Conservation (phyloP, 92 coral and sea anemone species). For the Parazoanthus atlanticus region DNA sequence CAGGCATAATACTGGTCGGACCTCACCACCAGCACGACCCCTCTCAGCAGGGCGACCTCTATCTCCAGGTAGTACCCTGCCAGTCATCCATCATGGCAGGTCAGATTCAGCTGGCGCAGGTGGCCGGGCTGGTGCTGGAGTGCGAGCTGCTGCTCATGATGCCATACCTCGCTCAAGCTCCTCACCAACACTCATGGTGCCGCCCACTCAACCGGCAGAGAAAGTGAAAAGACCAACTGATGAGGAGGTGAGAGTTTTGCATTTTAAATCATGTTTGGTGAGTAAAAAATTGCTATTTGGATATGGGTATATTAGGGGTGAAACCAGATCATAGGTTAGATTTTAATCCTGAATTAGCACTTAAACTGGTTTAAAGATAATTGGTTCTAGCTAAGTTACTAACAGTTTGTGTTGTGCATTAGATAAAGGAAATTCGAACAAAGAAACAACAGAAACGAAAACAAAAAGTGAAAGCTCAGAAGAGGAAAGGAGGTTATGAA, state of each 20-base stretch:
- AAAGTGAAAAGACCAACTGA: constrained; percentile 77
- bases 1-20: constrained; percentile 40
- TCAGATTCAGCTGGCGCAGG: constrained; percentile 34
- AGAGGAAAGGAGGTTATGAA: constrained; percentile 60
- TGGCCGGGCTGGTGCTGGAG: background rate
- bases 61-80: constrained; percentile 30
- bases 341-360: too few species aligned
- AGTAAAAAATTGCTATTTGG: background rate
- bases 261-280: too few species aligned
- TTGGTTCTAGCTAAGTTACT: background rate
- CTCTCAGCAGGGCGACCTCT: constrained; percentile 42
- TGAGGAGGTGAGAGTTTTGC: constrained; percentile 62
- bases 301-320: background rate
- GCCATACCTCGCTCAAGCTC: constrained; percentile 55
- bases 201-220: constrained; percentile 69
- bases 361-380: too few species aligned
- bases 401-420: constrained; percentile 5
- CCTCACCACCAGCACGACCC: constrained; percentile 57
- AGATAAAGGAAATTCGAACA: constrained; percentile 83
- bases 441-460: constrained; percentile 87
- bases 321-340: background rate
- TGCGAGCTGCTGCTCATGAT: constrained; percentile 1
- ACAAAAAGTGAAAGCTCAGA: constrained; percentile 88
- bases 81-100: constrained; percentile 21
- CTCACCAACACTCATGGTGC: constrained; percentile 72